Evolutionary conservation across 2,113 vertebrate species (phyloP), one percentile per base, ranked within the genome.

Genomic region (Rhynchomys soricoides): DNA sequence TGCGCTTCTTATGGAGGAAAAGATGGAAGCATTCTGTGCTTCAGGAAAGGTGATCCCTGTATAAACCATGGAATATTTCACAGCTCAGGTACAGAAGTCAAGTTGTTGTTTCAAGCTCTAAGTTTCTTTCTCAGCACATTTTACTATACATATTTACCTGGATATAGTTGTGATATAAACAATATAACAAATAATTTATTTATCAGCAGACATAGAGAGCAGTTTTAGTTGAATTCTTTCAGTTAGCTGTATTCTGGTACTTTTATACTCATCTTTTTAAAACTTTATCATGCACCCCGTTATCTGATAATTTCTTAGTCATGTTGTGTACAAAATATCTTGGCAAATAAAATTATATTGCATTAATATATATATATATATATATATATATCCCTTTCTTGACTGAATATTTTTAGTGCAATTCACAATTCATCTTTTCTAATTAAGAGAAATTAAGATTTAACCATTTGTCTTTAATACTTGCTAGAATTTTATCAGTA

Each of bases 401-500:
- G 64, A 45, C 5, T 92, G 78, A 45, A 68, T 24, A n/a, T 70
- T 82, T 94, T 75, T 16, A 86, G 24, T 86, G n/a, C 50, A 82
- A 89, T 3, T 55, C 37, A 59, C 50, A 82, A 89, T 3, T 55
- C 37, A 59, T 34, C 7, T 62, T 86, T 89, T 64, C 6, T 92
- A 90, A 86, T 86, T 95, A 86, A 11, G 29, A 21, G 40, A 50
- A 50, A 16, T 29, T 66, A 90, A 75, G 29, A 95, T 68, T 89
- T 85, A 89, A 86, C 3, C 24, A 62, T 79, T 90, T 91, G 52
- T 50, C 37, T 57, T 7, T 93, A 81, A 29, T 81, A 59, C 12
- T 89, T 86, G 3, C 79, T 78, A 96, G 16, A 96, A 74, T 78
- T 85, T 93, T 79, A 62, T 71, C 22, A 16, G 57, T 43, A 62